Evolutionary conservation across 2,888 invertebrate species (phyloP).

Genomic region (Scaptomyza parva): DNA sequence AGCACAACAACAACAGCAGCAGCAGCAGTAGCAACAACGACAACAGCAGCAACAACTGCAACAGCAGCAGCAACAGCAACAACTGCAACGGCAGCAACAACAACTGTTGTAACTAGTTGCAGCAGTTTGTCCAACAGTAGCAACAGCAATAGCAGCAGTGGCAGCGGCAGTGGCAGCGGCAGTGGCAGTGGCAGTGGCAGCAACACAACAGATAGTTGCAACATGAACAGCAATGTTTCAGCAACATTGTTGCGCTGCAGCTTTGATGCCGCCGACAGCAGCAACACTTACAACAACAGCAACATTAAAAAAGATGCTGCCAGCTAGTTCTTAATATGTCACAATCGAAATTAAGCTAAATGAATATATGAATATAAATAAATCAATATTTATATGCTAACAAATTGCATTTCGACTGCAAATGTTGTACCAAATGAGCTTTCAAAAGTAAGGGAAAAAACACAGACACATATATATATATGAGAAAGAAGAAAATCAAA

Average conservation of each 20-base stretch:
- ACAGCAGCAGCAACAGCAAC: conserved; percentile 25
- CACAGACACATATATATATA: conserved; percentile 37
- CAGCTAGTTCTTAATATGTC: conserved; percentile 65
- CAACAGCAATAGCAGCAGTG: conserved; percentile 50
- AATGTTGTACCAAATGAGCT: conserved; percentile 76
- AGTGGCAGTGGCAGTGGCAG: conserved; percentile 50
- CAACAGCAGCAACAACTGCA: conserved; percentile 24
- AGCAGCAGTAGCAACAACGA: conserved; percentile 26
- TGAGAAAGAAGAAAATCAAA: conserved; percentile 15
- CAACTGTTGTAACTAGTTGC: conserved; percentile 57
- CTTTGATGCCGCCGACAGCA: conserved; percentile 65
- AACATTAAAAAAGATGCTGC: conserved; percentile 51
- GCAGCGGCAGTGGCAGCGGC: conserved; percentile 47
- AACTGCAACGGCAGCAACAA: conserved; percentile 40
- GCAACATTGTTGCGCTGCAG: conserved; percentile 60
- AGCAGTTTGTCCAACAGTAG: conserved; percentile 60
- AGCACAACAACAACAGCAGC: conserved; percentile 34
- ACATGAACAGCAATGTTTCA: conserved; percentile 54
- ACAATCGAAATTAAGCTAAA: conserved; percentile 35
- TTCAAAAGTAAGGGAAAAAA: conserved; percentile 56
- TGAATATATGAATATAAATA: conserved; percentile 20
- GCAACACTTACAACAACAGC: conserved; percentile 31
- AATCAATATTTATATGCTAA: conserved; percentile 45
- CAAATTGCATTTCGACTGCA: conserved; percentile 75
- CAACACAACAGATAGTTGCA: conserved; percentile 51